These are phyloP conservation scores for Helicoverpa armigera DNA, from an alignment of 1,140 invertebrate species.

Conservation along the genomic window DNA sequence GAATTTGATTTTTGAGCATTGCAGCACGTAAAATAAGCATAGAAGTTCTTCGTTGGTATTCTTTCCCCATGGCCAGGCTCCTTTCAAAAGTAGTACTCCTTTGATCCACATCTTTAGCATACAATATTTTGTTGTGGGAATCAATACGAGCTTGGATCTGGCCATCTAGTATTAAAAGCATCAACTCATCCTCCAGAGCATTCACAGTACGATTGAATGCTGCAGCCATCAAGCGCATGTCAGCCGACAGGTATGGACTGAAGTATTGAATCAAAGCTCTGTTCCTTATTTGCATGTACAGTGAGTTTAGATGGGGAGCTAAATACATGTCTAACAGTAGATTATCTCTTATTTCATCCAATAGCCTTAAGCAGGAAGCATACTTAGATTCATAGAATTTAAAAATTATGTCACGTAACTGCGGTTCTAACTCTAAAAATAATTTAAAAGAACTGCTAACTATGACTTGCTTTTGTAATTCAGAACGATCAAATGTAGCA, in stretches of 20 bases:
- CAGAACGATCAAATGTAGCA: constrained; percentile 97
- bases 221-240: constrained; percentile 98
- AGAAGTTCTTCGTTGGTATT: constrained; percentile 96
- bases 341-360: constrained; percentile 98
- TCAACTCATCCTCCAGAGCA: constrained; percentile 98
- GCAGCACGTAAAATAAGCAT: constrained; percentile 97
- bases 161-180: constrained; percentile 98
- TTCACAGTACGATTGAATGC: constrained; percentile 98
- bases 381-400: constrained; percentile 99
- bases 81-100: constrained; percentile 98
- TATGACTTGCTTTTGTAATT: constrained; percentile 98
- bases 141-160: constrained; percentile 99
- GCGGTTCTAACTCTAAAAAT: constrained; percentile 99
- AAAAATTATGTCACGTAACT: constrained; percentile 98
- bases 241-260: constrained; percentile 98
- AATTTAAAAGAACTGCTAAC: constrained; percentile 99
- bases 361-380: constrained; percentile 96
- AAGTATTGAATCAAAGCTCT: constrained; percentile 98
- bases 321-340: constrained; percentile 99
- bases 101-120: constrained; percentile 98
- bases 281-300: constrained; percentile 98
- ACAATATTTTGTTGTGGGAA: constrained; percentile 98
- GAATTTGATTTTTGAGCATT: constrained; percentile 97
- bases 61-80: constrained; percentile 95
- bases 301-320: constrained; percentile 96